Evolutionary conservation across 2,797 vertebrate genomes (phyloP).

Genomic region (Protosalanx chinensis): DNA sequence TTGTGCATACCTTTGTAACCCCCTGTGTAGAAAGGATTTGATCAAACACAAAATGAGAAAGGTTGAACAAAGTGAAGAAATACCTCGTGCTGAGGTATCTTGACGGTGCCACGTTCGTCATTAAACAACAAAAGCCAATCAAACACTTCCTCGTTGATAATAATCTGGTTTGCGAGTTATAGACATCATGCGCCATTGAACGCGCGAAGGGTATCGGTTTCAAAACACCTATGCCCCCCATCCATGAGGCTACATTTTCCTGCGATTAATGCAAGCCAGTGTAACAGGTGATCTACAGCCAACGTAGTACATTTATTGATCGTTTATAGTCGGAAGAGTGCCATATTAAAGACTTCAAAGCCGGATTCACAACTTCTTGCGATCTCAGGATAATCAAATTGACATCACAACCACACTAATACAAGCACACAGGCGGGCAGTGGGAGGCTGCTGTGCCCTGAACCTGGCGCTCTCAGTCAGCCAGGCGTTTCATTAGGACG

Average conservation of each 20-base stretch:
- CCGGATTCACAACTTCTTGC: too few species aligned
- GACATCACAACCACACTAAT: not conserved
- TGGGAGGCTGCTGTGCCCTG: constrained; percentile 21
- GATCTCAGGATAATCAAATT: not conserved
- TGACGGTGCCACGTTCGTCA: constrained; percentile 41
- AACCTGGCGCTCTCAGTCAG: constrained; percentile 66
- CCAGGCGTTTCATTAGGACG: constrained; percentile 39
- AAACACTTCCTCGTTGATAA: not conserved
- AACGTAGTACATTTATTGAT: not conserved
- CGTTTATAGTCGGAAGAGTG: not conserved
- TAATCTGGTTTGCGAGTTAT: not conserved
- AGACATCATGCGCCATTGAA: not conserved
- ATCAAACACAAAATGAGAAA: constrained; percentile 42
- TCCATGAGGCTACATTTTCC: not conserved
- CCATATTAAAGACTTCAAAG: not conserved
- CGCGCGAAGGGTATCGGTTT: not conserved
- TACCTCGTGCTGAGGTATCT: constrained; percentile 37
- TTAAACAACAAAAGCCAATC: constrained; percentile 20
- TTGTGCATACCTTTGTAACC: constrained; percentile 52
- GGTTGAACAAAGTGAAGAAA: constrained; percentile 24
- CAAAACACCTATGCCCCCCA: not conserved
- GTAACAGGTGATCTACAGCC: not conserved
- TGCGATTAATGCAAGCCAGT: not conserved
- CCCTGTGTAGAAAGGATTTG: constrained; percentile 51
- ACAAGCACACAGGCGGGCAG: not conserved